phyloP scores from a whole-genome alignment of 64 coral and sea anemone species.

The Hydrozoanthus tunicans region DNA sequence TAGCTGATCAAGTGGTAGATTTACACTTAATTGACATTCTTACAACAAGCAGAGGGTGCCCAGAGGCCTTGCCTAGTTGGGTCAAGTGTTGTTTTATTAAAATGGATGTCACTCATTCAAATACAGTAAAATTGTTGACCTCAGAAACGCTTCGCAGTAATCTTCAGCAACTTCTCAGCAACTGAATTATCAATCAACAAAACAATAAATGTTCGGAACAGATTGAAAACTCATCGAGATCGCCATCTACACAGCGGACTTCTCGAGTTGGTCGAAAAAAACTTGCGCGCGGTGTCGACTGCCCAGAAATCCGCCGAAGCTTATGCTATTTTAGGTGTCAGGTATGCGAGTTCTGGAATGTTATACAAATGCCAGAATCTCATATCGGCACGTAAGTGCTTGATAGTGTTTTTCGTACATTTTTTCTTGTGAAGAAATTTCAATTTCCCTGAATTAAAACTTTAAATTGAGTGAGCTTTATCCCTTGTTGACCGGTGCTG shows the following conservation, averaged over 20 bases:
- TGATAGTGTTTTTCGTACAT: not conserved
- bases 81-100: slow-evolving; percentile 50
- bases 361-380: not conserved
- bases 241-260: slow-evolving; percentile 20
- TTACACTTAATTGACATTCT: slow-evolving; percentile 68
- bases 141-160: slow-evolving; percentile 31
- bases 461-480: not conserved
- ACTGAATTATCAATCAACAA: slow-evolving; percentile 56
- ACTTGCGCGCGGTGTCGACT: slow-evolving; percentile 19
- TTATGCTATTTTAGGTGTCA: slow-evolving; percentile 26
- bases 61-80: slow-evolving; percentile 3
- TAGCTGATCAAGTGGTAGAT: slow-evolving; percentile 53
- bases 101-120: slow-evolving; percentile 26
- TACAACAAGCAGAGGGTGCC: slow-evolving; percentile 19
- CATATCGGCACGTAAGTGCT: slow-evolving; percentile 22
- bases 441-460: not conserved
- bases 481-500: not conserved
- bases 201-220: slow-evolving; percentile 48
- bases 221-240: slow-evolving; percentile 33
- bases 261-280: slow-evolving; percentile 23
- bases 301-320: not conserved
- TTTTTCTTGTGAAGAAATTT: not conserved
- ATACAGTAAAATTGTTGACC: slow-evolving; percentile 40
- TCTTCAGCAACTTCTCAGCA: slow-evolving; percentile 53
- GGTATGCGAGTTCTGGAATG: slow-evolving; percentile 30